A percentile compares a stretch with the other conserved stretches of the same genome.
Conservation (phyloP, 2,113 vertebrate genomes). For the Patagioenas fasciata region DNA sequence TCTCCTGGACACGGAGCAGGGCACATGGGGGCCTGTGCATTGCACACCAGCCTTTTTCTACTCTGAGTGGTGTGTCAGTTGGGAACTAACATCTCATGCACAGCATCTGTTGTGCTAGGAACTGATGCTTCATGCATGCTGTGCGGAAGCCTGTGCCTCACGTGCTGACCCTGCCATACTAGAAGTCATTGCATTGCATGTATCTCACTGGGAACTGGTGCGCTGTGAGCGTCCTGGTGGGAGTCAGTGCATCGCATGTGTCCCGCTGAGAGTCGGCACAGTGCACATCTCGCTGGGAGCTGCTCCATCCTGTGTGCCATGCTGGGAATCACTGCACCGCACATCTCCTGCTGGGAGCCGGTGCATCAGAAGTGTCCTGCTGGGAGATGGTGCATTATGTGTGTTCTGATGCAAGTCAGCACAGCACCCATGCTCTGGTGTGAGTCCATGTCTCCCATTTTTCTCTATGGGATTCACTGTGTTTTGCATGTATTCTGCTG, state of each 20-base stretch:
- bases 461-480: background rate
- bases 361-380: too few species aligned
- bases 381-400: background rate
- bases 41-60: background rate
- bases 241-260: background rate
- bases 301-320: background rate
- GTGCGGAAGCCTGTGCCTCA: background rate
- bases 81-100: background rate
- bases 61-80: accelerated
- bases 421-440: too few species aligned
- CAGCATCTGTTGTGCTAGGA: accelerated
- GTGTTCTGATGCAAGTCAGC: background rate
- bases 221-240: background rate
- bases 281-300: accelerated
- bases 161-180: background rate
- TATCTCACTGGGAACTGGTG: background rate
- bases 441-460: background rate
- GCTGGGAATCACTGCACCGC: background rate
- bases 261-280: background rate
- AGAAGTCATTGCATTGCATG: accelerated
- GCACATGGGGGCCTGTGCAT: background rate
- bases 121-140: too few species aligned
- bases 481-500: too few species aligned
- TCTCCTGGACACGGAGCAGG: background rate
- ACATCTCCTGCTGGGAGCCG: background rate